A percentile compares a stretch with the other conserved stretches of the same genome.
Evolutionary conservation across 2,888 invertebrate species (phyloP).

Genomic region (Sisyra nigra): DNA sequence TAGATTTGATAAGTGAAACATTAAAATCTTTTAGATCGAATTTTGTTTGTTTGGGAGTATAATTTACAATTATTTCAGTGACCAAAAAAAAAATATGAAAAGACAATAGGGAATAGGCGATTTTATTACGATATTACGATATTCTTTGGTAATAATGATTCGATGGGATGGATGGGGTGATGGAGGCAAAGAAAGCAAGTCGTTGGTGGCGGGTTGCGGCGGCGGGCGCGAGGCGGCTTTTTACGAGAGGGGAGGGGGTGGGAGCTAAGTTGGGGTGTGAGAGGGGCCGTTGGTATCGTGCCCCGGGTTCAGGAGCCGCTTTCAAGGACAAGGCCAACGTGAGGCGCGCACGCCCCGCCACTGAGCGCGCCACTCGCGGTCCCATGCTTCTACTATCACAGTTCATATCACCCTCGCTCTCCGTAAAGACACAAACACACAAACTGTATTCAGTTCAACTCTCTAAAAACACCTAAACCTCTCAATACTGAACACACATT

Average conservation of each 20-base stretch:
- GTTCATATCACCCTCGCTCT: too few relatives aligned
- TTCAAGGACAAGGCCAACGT: slow-evolving; percentile 42
- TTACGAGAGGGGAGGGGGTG: slow-evolving; percentile 13
- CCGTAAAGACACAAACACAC: too few relatives aligned
- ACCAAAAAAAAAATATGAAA: too few relatives aligned
- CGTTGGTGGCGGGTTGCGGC: slow-evolving; percentile 7
- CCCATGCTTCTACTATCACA: slow-evolving; percentile 8
- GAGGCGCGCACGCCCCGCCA: slow-evolving; percentile 21
- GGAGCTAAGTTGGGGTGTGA: slow-evolving; percentile 6
- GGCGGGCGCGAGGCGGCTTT: slow-evolving; percentile 11
- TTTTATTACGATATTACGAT: background rate
- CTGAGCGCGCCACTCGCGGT: slow-evolving; percentile 19
- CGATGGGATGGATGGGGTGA: slow-evolving; percentile 7
- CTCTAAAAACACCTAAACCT: too few relatives aligned
- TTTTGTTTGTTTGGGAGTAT: too few relatives aligned
- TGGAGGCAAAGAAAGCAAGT: slow-evolving; percentile 6
- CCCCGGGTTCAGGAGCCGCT: slow-evolving; percentile 28
- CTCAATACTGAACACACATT: too few relatives aligned
- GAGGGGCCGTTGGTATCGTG: slow-evolving; percentile 12
- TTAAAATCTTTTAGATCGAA: too few relatives aligned
- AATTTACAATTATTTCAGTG: too few relatives aligned
- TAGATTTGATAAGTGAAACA: too few relatives aligned
- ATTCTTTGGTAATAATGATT: slow-evolving; percentile 3
- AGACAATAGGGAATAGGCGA: too few relatives aligned
- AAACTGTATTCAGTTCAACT: too few relatives aligned